A percentile compares a stretch with the other conserved stretches of the same genome.
phyloP scores from a whole-genome alignment of 2,888 invertebrate genomes.

The Rhorus exstirpatorius region DNA sequence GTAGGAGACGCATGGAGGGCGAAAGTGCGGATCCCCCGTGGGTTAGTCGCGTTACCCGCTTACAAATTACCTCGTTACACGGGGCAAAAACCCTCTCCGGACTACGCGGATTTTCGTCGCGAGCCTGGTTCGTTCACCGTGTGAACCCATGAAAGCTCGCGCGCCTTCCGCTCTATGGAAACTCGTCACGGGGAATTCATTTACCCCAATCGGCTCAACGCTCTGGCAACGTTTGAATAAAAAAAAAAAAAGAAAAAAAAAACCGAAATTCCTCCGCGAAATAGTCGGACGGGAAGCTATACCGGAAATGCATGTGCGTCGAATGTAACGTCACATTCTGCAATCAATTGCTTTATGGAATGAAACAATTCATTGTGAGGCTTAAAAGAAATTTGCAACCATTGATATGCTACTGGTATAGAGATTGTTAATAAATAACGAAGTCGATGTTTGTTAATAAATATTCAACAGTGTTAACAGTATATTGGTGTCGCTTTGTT shows the following conservation, averaged over 20 bases:
- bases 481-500: too few relatives aligned
- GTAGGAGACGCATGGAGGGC: conserved; percentile 6
- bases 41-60: conserved; percentile 49
- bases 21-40: conserved; percentile 31
- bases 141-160: conserved; percentile 21
- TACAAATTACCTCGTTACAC: conserved; percentile 71
- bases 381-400: too few relatives aligned
- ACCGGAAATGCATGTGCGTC: conserved; percentile 8
- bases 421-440: too few relatives aligned
- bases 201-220: background rate
- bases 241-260: conserved; percentile 9
- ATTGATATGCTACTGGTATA: too few relatives aligned
- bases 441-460: too few relatives aligned
- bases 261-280: conserved; percentile 7
- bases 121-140: conserved; percentile 3
- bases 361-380: background rate
- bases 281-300: background rate
- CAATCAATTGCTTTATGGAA: background rate
- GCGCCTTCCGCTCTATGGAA: conserved; percentile 25
- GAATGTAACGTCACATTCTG: background rate
- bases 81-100: conserved; percentile 44
- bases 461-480: too few relatives aligned
- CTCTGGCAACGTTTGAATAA: conserved; percentile 9
- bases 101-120: conserved; percentile 24
- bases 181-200: conserved; percentile 29